Percentiles rank a stretch among this genome's conserved stretches.
These are phyloP conservation scores for Amphiprion percula DNA, from an alignment of 2,113 vertebrate species.

Conservation along the genomic window DNA sequence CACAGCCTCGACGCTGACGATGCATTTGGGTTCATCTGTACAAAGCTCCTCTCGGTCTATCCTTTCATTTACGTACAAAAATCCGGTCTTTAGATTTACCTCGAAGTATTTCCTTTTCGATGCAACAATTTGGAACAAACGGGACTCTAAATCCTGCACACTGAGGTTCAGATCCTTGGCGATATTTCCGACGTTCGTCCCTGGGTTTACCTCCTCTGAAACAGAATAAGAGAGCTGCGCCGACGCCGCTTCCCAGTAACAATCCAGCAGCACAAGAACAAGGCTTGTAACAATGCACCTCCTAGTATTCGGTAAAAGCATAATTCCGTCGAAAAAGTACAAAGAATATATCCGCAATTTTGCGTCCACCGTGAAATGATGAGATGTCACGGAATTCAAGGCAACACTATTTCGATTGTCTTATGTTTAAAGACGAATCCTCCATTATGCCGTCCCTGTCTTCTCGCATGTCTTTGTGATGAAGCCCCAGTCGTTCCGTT, in stretches of 20 bases:
- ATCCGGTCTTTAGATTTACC: slow-evolving; percentile 73
- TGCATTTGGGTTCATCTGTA: slow-evolving; percentile 52
- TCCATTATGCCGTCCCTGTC: slow-evolving; percentile 6
- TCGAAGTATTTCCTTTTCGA: slow-evolving; percentile 74
- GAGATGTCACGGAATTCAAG: neutral
- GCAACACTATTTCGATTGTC: neutral
- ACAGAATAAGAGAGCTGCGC: slow-evolving; percentile 74
- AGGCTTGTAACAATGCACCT: slow-evolving; percentile 33
- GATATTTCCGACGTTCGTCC: slow-evolving; percentile 74
- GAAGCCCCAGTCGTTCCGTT: slow-evolving; percentile 48
- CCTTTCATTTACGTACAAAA: slow-evolving; percentile 67
- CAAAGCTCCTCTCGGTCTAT: slow-evolving; percentile 78
- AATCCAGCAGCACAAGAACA: slow-evolving; percentile 52
- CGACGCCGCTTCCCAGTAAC: slow-evolving; percentile 51
- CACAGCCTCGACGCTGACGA: slow-evolving; percentile 69
- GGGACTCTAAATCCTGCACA: slow-evolving; percentile 65
- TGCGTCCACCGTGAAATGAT: neutral
- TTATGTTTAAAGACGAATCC: neutral
- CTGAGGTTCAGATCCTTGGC: slow-evolving; percentile 74
- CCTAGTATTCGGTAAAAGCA: slow-evolving; percentile 37
- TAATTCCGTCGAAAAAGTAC: slow-evolving; percentile 44
- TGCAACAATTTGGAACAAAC: slow-evolving; percentile 71
- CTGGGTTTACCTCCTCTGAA: slow-evolving; percentile 74
- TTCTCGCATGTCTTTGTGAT: slow-evolving; percentile 56
- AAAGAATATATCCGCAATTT: neutral